These are phyloP conservation scores for Lobophora halterata DNA, from an alignment of 2,888 invertebrate species.

Conservation along the genomic window DNA sequence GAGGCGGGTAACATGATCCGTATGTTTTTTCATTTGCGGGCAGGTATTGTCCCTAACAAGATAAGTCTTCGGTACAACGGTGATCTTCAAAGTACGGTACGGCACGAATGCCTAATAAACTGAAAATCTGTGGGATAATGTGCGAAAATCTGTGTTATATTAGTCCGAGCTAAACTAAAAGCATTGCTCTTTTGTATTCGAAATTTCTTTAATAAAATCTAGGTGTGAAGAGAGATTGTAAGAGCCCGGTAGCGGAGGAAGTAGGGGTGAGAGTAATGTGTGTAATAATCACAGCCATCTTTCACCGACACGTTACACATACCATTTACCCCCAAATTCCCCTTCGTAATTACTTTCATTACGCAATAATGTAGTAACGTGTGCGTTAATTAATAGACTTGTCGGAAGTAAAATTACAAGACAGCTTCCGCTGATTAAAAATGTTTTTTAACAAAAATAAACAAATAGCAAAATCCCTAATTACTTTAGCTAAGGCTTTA, in stretches of 20 bases:
- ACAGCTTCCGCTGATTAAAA: slow-evolving; percentile 24
- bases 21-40: slow-evolving; percentile 48
- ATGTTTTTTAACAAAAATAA: too few species aligned
- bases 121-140: slow-evolving; percentile 45
- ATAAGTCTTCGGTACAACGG: slow-evolving; percentile 53
- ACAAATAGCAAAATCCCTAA: too few species aligned
- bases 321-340: slow-evolving; percentile 51
- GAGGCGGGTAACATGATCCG: slow-evolving; percentile 61
- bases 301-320: slow-evolving; percentile 57
- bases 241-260: slow-evolving; percentile 38
- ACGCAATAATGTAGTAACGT: slow-evolving; percentile 60
- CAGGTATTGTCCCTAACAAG: slow-evolving; percentile 63
- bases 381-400: slow-evolving; percentile 51
- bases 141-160: slow-evolving; percentile 37
- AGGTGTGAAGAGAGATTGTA: slow-evolving; percentile 39
- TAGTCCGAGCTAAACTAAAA: not conserved
- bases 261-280: slow-evolving; percentile 54
- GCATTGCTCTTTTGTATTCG: slow-evolving; percentile 1
- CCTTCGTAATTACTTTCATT: slow-evolving; percentile 61
- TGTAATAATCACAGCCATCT: slow-evolving; percentile 69
- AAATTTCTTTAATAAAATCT: slow-evolving; percentile 41
- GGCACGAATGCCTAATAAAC: slow-evolving; percentile 51
- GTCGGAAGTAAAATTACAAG: slow-evolving; percentile 40
- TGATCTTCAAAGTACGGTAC: slow-evolving; percentile 47
- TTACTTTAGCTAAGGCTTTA: too few species aligned